Evolutionary conservation across 1,140 invertebrate genomes (phyloP), one percentile per base, ranked within the genome.

Genomic region (Neodiprion lecontei): DNA sequence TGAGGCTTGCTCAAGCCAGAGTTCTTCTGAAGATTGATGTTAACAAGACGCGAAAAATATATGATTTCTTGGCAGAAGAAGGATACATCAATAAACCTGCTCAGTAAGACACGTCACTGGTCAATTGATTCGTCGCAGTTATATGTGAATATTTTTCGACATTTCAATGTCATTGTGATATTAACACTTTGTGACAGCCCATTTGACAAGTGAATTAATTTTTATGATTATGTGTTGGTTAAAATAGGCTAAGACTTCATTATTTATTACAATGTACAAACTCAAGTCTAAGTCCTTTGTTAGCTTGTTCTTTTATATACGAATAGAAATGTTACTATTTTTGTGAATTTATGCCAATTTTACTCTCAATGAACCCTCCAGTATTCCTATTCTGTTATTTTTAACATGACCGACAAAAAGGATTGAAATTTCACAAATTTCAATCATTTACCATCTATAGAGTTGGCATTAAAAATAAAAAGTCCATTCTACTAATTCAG

Each of bases 21-120:
- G 89, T 90, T 48, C 88, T 97, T 9, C 91, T 97, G 11, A 97
- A 97, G 87, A 97, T 97, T 75, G 96, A 97, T 90, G 96, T 98
- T 1, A 98, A 98, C 87, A 97, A 97, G 88, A 98, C 96, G 3
- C 91, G 96, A 72, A 96, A 96, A 85, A 91, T 97, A 67, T 97
- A 95, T 89, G 96, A 97, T 86, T 95, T 94, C 86, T 89, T 97
- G 4, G 82, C 94, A 7, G 84, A 91, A 71, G 91, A 94, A 82
- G 95, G 94, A 11, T 91, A 93, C 81, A 92, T 96, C 70, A 90
- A 88, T 79, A 91, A 91, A 81, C 88, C 90, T 9, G 47, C 17
- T 75, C 79, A 84, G 75, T 86, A 71, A 40, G 28, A 40, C 28
- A 40, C 28, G 28, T 1, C 1, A 40, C 28, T 40, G 28, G 28